Conservation (phyloP, 2,113 vertebrate genomes). For the Geococcyx californianus region DNA sequence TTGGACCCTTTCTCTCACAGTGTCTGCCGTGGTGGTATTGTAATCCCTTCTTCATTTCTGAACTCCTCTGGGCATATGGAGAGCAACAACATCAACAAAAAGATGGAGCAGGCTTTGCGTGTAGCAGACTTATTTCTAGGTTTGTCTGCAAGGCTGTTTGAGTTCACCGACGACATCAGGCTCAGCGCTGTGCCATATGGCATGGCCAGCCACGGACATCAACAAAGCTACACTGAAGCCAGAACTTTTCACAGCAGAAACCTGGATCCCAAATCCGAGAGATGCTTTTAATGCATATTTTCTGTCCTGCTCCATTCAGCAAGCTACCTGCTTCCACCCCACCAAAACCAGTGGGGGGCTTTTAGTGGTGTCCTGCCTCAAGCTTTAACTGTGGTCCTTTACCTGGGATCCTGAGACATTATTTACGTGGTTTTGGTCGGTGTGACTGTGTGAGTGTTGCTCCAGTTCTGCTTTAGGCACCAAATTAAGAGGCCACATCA, state of each 20-base stretch:
- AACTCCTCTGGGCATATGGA: neutral
- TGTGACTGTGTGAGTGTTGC: neutral
- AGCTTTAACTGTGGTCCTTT: neutral
- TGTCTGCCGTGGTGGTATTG: neutral
- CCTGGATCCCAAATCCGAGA: neutral
- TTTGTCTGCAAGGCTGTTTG: neutral
- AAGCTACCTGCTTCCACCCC: neutral
- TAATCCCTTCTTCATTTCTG: neutral
- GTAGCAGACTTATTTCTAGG: neutral
- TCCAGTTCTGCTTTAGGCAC: neutral
- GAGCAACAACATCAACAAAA: neutral
- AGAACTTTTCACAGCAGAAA: neutral
- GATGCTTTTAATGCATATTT: neutral
- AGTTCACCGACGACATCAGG: neutral
- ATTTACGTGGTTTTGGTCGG: neutral
- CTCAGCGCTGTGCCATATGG: neutral
- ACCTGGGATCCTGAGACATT: neutral
- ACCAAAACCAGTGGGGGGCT: neutral
- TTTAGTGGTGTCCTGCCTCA: neutral
- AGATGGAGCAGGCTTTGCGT: neutral
- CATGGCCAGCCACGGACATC: neutral
- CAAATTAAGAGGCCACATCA: neutral
- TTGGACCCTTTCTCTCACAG: neutral
- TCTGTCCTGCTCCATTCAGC: neutral
- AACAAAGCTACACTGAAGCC: neutral